These are phyloP conservation scores for Balanococcus diminutus DNA, from an alignment of 2,888 invertebrate species.

Conservation along the genomic window DNA sequence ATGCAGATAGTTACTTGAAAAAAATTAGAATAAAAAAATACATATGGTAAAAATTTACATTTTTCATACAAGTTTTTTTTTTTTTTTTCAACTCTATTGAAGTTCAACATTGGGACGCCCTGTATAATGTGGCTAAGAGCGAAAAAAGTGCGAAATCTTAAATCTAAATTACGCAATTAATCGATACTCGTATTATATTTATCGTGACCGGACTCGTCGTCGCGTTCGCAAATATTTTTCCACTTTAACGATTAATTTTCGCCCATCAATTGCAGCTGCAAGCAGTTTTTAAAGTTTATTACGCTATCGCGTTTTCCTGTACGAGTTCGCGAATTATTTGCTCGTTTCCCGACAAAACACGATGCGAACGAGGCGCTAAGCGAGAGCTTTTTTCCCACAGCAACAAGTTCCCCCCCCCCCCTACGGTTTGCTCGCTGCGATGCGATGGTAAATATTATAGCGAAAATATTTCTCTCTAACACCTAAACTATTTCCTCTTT, in stretches of 20 bases:
- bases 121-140: no score
- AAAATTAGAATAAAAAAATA: no score
- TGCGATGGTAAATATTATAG: not conserved
- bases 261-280: constrained; percentile 5
- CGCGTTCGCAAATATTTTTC: not conserved
- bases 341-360: not conserved
- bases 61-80: no score
- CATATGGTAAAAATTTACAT: no score
- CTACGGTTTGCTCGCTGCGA: not conserved
- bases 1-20: no score
- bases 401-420: not conserved
- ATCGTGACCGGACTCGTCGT: not conserved
- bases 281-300: not conserved
- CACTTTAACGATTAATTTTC: not conserved
- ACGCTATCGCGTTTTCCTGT: not conserved
- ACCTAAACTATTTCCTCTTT: not conserved
- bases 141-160: not conserved
- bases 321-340: not conserved
- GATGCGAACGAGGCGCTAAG: not conserved
- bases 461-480: not conserved
- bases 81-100: no score
- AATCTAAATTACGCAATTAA: not conserved
- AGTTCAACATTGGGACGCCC: no score
- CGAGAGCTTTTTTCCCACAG: not conserved
- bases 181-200: not conserved